Evolutionary conservation across 2,888 invertebrate species (phyloP).

Genomic region (Phaonia tiefii): DNA sequence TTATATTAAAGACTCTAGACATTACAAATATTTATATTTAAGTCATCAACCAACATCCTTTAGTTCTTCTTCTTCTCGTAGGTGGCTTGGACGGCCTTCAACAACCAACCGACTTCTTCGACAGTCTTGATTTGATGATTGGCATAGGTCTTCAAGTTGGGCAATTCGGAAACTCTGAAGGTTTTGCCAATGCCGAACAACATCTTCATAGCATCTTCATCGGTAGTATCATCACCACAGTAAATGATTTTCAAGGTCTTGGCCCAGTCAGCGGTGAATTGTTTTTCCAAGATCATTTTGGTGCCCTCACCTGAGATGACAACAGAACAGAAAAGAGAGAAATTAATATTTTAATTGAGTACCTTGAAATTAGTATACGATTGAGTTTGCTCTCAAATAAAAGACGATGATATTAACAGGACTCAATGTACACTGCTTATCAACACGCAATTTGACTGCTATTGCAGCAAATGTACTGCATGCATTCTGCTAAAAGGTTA

Average conservation of each 20-base stretch:
- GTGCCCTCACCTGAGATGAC: conserved; percentile 83
- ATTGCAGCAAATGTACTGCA: too few relatives aligned
- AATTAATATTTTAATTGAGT: neutral
- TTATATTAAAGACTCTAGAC: conserved; percentile 26
- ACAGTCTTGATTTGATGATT: conserved; percentile 88
- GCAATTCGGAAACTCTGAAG: conserved; percentile 87
- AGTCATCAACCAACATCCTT: conserved; percentile 25
- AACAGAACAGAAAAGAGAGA: too few relatives aligned
- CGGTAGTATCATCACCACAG: conserved; percentile 93
- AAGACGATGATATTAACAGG: too few relatives aligned
- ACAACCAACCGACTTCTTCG: conserved; percentile 87
- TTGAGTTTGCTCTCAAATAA: too few relatives aligned
- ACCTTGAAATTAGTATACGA: neutral
- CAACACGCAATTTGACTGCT: too few relatives aligned
- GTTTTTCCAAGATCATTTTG: conserved; percentile 88
- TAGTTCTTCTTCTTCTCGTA: conserved; percentile 79
- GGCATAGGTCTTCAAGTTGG: conserved; percentile 87
- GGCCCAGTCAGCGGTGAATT: conserved; percentile 90
- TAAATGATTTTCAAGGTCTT: conserved; percentile 90
- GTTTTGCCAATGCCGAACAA: conserved; percentile 84
- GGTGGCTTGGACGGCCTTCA: conserved; percentile 84
- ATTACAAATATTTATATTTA: conserved; percentile 35
- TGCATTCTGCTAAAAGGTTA: too few relatives aligned
- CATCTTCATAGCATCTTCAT: conserved; percentile 94
- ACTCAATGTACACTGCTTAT: too few relatives aligned